Base-by-base conservation (phyloP, 2,797 vertebrate genomes). In the Clarias platycephalus region DNA sequence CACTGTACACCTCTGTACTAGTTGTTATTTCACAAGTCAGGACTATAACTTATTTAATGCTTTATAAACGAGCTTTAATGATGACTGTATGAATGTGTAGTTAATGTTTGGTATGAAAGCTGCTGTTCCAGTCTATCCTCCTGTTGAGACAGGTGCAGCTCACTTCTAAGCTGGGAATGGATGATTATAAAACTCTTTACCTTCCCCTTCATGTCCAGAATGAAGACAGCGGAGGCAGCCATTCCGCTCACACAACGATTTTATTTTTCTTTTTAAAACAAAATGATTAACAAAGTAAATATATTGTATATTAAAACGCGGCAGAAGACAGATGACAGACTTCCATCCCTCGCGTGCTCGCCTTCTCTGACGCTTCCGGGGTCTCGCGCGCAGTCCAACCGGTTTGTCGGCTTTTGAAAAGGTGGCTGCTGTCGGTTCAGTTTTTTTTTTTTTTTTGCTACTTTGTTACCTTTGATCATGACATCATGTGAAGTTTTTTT, bases 201-300 rank as follows among this genome's bases (percentile, higher is more conserved):
- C 95, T 96, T 96, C 49, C 95, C 95, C 87, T 96, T 96, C 85
- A 95, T 87, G 91, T 96, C 95, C 31, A 96, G 91, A 85, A 96
- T 94, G 84, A 95, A 96, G 77, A 96, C 91, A 70, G 95, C 95
- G 34, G 95, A 96, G 79, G 95, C 94, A 34, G 95, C 95, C 95
- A 96, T 95, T 18, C 85, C 91, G 86, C 16, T 60, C 80, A 57
- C 44, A 28, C 5, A 71, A 64, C 24, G 5, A 12, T 72, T 20
- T 49, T 26, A 44, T 12, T 8, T 3, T 49, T 12, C 2, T 49
- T 49, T 49, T 10, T 49, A 1, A 40, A 31, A 74, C 12, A 20
- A 26, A 26, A 74, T 7, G 22, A 9, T 34, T 1, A 24, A 20
- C 8, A 60, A 78, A 26, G 16, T n/a, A 34, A 67, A 34, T n/a